Conservation (phyloP, 2,888 invertebrate genomes). For the Linhomoeus sp. region DNA sequence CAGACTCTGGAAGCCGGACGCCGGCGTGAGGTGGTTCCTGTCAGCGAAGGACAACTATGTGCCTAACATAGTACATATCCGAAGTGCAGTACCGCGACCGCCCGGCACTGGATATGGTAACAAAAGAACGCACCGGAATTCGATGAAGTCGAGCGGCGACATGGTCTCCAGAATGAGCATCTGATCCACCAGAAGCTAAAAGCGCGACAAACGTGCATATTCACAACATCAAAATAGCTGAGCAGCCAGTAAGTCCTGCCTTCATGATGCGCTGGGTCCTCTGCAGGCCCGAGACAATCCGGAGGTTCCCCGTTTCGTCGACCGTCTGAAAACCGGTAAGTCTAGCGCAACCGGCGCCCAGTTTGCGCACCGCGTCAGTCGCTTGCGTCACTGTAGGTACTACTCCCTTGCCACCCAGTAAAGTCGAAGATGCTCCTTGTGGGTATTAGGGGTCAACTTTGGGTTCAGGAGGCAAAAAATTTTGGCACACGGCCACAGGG, state of each 20-base stretch:
- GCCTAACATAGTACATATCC: too few species aligned
- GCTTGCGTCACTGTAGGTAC: too few species aligned
- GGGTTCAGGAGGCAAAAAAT: too few species aligned
- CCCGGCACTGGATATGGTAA: too few species aligned
- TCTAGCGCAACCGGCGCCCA: too few species aligned
- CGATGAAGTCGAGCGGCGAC: conserved; percentile 96
- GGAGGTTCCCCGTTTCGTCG: conserved; percentile 74
- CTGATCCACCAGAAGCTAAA: conserved; percentile 78
- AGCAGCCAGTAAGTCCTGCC: conserved; percentile 27
- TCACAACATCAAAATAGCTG: background rate
- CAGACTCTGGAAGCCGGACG: conserved; percentile 91
- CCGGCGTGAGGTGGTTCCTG: conserved; percentile 68
- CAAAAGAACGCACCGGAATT: conserved; percentile 42
- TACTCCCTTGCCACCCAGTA: too few species aligned
- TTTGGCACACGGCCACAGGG: too few species aligned
- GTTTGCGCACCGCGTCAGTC: too few species aligned
- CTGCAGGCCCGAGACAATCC: conserved; percentile 71
- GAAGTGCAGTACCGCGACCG: too few species aligned
- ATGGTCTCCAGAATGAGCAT: conserved; percentile 93
- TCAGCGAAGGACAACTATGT: conserved; percentile 8
- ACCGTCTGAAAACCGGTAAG: too few species aligned
- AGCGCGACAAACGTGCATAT: conserved; percentile 6
- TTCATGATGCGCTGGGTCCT: conserved; percentile 67
- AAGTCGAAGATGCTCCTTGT: too few species aligned
- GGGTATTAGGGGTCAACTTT: too few species aligned